Evolutionary conservation across 2,113 vertebrate species (phyloP), one percentile per base, ranked within the genome.

Genomic region (Chloroceryle aenea): DNA sequence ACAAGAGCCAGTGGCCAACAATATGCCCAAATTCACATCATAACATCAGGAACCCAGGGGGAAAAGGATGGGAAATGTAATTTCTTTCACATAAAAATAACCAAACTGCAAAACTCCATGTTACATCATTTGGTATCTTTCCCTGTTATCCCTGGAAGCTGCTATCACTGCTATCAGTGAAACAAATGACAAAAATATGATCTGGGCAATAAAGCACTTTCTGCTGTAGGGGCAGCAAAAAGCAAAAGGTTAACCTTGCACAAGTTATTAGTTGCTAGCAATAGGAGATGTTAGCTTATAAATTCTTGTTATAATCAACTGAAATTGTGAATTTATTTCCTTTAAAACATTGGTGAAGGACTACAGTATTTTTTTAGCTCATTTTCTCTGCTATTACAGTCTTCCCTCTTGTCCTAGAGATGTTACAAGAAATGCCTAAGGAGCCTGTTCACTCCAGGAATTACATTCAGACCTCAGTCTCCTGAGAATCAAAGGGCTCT

Each of bases 401-500:
- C 22, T 64, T 47, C 34, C 19, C 2, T 82, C 42, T 92, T 75
- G 10, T 42, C 64, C 64, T 36, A 42, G 38, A 73, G 23, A 48
- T 61, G 40, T 91, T 88, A 74, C 47, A 67, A 67, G 61, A 74
- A 89, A 81, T 25, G 29, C 62, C 82, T 81, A 84, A 94, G 74
- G 59, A 47, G 66, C 14, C 40, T 87, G 25, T 59, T 93, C 90
- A 50, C 15, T 43, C 7, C 32, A 53, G 42, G 59, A 93, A 87
- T 87, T 82, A 86, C 87, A 83, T 78, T 89, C 86, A 77, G 43
- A 74, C 64, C 17, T 56, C 72, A 56, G 0, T 23, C 87, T 90
- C 50, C 87, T 80, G 94, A 72, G 91, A 81, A 77, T 89, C 91
- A 95, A 96, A 87, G 58, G 42, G 21, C 45, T 59, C 22, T 32